Evolutionary conservation across 2,113 vertebrate species (phyloP), one percentile per base, ranked within the genome.

Genomic region (Psilopsiagon aymara): DNA sequence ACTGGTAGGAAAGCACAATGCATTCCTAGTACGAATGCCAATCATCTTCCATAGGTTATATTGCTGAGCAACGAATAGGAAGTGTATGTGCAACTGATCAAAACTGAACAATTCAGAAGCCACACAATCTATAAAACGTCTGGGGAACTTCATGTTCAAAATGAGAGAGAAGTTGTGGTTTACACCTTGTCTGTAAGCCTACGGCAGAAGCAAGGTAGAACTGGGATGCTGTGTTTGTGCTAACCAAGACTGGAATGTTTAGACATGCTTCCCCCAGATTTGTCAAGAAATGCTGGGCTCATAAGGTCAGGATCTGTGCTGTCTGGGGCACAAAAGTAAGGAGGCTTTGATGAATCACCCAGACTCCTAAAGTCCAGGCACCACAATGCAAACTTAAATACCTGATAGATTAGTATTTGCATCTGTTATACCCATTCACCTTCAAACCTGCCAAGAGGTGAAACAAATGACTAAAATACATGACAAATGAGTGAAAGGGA

Each of bases 1-100:
- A 33, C 49, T 44, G 47, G 69, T 73, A 76, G 73, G 52, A 92
- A 96, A 94, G 86, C 84, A 95, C n/a, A 89, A 95, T 68, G 81
- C 66, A 62, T 91, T 91, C 88, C 86, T 60, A 57, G 55, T 44
- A 52, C 13, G 74, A 84, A 86, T 95, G 95, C 20, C 66, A 95
- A 52, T 91, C 94, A 84, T 68, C 39, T 57, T 66, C 74, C 74
- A 94, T 87, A 91, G 81, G 83, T 68, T 84, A 10, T 21, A 77
- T 20, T 78, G 68, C 69, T 71, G 83, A 94, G 39, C 37, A 76
- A 69, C 35, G 73, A 84, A 55, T 35, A 60, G 33, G 62, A 82
- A 78, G 19, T 13, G 24, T 78, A 84, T 0, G 0, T 70, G 59
- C 37, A 53, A 60, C 66, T 52, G 47, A 92, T 86, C 73, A 91